Base-by-base conservation (phyloP, 2,113 vertebrate species). In the Pantherophis guttatus region DNA sequence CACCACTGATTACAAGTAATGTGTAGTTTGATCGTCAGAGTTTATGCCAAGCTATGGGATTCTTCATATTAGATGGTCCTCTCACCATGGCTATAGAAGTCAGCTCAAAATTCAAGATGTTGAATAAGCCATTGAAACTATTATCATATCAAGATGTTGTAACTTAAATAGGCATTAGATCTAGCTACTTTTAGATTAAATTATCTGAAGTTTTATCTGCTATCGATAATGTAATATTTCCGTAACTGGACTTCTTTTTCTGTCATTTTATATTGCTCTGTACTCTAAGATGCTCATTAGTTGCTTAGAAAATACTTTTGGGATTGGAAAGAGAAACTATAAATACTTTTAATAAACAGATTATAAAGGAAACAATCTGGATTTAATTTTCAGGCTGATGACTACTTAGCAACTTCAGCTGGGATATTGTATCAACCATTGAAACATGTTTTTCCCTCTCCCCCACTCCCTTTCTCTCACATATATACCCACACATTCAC, bases 331-430 rank as follows among this genome's bases (percentile, higher is more conserved):
- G n/a, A 53, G 1, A 54, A 52, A n/a, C 81, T 85, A 55, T 23
- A 90, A 65, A 90, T 90, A 48, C 24, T 62, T 90, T 90, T 90
- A 65, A 65, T 65, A 65, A 62, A 24, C 12, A 90, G n/a, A 44
- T 81, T 81, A 81, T 21, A 81, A 81, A 90, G 65, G 21, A 88
- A 57, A 88, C 12, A 50, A 90, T 50, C 23, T 65, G 21, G 26
- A 53, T 5, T 88, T 94, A 93, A 94, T 90, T 62, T 94, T 10
- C 39, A 5, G 55, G 5, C 87, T 21, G 59, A 11, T 24, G 50
- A 7, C 21, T 29, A 86, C 91, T 93, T 89, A 75, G 26, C 48
- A 93, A 62, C 87, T 94, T 24, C 65, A 55, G 52, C 52, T 88
- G 3, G 87, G 15, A n/a, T 88, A 88, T 44, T 21, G 39, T 81